Conservation (phyloP, 2,888 invertebrate genomes). For the Pinctada fucata region DNA sequence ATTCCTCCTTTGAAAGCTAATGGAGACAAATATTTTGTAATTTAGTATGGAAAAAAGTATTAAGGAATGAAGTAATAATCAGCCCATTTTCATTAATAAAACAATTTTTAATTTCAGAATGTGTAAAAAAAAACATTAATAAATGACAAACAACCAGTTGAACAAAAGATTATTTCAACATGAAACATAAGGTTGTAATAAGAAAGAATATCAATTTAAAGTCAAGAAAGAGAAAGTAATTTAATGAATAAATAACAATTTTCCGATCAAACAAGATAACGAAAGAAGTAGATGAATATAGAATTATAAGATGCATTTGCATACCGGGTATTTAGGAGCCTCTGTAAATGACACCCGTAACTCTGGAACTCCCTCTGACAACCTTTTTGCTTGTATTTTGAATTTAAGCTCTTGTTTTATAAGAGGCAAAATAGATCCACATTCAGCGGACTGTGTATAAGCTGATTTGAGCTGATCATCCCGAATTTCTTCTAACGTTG, state of each 20-base stretch:
- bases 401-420: constrained; percentile 16
- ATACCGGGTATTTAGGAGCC: constrained; percentile 3
- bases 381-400: constrained; percentile 12
- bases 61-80: too few species aligned
- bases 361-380: constrained; percentile 5
- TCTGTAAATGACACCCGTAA: background rate
- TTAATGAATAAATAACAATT: too few species aligned
- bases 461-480: constrained; percentile 11
- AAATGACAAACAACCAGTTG: too few species aligned
- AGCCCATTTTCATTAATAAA: too few species aligned
- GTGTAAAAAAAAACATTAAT: too few species aligned
- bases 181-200: too few species aligned
- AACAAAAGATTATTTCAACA: too few species aligned
- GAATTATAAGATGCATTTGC: background rate
- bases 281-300: too few species aligned
- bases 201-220: background rate
- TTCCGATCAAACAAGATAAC: too few species aligned
- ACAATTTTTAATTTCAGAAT: too few species aligned
- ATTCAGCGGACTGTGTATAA: background rate
- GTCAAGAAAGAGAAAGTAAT: background rate
- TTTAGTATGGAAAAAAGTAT: background rate
- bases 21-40: background rate
- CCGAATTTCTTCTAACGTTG: background rate
- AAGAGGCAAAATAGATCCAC: background rate
- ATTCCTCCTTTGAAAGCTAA: constrained; percentile 9